These are phyloP conservation scores for Luffia ferchaultella DNA, from an alignment of 2,888 invertebrate genomes.

Conservation along the genomic window DNA sequence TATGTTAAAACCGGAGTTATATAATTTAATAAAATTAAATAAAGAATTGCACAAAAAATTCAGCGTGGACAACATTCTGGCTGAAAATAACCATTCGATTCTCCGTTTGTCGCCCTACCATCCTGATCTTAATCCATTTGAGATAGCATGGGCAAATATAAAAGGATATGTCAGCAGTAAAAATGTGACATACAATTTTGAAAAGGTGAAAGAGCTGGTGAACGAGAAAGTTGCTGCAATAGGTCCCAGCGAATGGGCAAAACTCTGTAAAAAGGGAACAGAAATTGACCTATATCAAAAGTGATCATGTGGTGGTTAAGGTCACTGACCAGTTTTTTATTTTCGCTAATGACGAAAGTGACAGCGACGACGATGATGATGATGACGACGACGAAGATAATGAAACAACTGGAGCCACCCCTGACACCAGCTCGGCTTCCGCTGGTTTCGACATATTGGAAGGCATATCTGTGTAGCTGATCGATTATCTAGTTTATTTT, in stretches of 20 bases:
- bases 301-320: conserved; percentile 12
- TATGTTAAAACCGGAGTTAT: too few relatives aligned
- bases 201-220: neutral
- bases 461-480: too few relatives aligned
- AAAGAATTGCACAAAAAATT: conserved; percentile 14
- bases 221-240: conserved; percentile 7
- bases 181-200: neutral
- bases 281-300: conserved; percentile 11
- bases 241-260: conserved; percentile 9
- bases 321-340: conserved; percentile 9
- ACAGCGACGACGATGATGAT: neutral
- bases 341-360: conserved; percentile 5
- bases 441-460: too few relatives aligned
- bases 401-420: too few relatives aligned
- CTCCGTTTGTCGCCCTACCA: conserved; percentile 19
- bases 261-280: conserved; percentile 11
- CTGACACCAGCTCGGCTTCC: too few relatives aligned
- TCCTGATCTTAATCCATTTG: conserved; percentile 10
- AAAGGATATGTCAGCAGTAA: conserved; percentile 3
- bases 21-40: conserved; percentile 15
- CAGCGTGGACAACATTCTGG: conserved; percentile 14
- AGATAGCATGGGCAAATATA: conserved; percentile 5
- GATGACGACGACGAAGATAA: conserved; percentile 1
- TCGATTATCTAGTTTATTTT: too few relatives aligned
- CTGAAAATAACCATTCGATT: conserved; percentile 10